phyloP scores from a whole-genome alignment of 37 sponge, comb jelly and placozoan species.

The Geodia barretti region DNA sequence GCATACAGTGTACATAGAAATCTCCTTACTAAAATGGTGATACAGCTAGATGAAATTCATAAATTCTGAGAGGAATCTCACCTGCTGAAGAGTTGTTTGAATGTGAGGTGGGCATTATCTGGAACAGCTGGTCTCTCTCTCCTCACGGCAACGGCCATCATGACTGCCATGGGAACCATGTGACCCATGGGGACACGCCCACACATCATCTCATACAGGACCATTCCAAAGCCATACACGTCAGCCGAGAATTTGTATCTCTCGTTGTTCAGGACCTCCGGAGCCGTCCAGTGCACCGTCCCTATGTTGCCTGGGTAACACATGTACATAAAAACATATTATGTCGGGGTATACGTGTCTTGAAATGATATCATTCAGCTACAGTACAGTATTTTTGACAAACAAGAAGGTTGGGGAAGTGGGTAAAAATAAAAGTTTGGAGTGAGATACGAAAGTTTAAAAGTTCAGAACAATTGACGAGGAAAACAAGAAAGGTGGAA shows the following conservation, averaged over 20 bases:
- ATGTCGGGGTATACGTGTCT: too few species aligned
- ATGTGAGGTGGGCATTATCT: not conserved
- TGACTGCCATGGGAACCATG: conserved; percentile 77
- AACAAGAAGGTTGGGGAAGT: too few species aligned
- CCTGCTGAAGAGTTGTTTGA: conserved; percentile 39
- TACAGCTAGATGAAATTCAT: not conserved
- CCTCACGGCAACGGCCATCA: conserved; percentile 79
- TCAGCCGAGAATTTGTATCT: conserved; percentile 84
- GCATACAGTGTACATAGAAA: not conserved
- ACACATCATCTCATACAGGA: conserved; percentile 78
- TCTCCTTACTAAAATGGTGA: not conserved
- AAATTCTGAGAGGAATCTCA: conserved; percentile 14
- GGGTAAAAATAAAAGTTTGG: too few species aligned
- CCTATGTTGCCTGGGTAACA: conserved; percentile 79
- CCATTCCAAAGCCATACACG: conserved; percentile 89
- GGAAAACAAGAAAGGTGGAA: too few species aligned
- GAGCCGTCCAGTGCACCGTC: conserved; percentile 91
- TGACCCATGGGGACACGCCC: conserved; percentile 66
- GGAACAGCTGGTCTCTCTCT: conserved; percentile 63
- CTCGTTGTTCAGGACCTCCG: conserved; percentile 76
- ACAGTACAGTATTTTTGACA: too few species aligned
- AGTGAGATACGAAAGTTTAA: too few species aligned
- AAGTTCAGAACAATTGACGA: too few species aligned
- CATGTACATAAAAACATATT: not conserved
- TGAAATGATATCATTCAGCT: too few species aligned